Base-by-base conservation (phyloP, 2,797 vertebrate genomes). In the Monodelphis domestica region DNA sequence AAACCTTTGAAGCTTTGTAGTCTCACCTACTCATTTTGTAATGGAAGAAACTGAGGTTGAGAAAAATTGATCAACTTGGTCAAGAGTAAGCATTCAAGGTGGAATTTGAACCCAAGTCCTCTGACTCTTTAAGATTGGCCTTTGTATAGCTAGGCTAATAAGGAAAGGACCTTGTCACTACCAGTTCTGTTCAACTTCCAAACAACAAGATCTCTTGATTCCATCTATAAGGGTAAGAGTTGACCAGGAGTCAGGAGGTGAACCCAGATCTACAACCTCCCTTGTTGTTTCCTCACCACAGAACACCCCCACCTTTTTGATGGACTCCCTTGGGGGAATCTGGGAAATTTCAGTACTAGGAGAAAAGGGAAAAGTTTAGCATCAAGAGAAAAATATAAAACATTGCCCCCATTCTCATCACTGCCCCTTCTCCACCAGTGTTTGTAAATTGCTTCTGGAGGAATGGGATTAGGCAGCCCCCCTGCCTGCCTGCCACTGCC, bases 401-500 rank as follows among this genome's bases (percentile, higher is more conserved):
- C 1, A 56, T 5, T 4, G n/a, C 28, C 50, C 89, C 63, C 56
- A 63, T 57, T 94, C 97, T 92, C 9, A 45, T 84, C 24, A 84
- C 70, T 38, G 38, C 24, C n/a, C 21, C 17, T 0, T 38, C 15
- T n/a, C n/a, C 14, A 26, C 5, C 30, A 4, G 30, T 70, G 12
- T 78, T 45, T 24, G 38, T 45, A 78, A 78, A 24, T 45, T 78
- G 45, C 10, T 84, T 45, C 0, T 63, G 93, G 97, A 84, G 38
- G 21, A 84, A 90, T 56, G 70, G 96, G 95, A 97, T 97, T 98
- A 96, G 92, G 95, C 94, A 95, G 97, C 96, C 97, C 97, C 97
- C 97, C 96, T 96, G 97, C 95, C 95, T 95, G 94, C 96, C 97
- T 97, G 97, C 97, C 97, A 95, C 97, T 94, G 91, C 93, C 94